Conservation (phyloP, 1,140 invertebrate genomes). For the Trinorchestia longiramus region DNA sequence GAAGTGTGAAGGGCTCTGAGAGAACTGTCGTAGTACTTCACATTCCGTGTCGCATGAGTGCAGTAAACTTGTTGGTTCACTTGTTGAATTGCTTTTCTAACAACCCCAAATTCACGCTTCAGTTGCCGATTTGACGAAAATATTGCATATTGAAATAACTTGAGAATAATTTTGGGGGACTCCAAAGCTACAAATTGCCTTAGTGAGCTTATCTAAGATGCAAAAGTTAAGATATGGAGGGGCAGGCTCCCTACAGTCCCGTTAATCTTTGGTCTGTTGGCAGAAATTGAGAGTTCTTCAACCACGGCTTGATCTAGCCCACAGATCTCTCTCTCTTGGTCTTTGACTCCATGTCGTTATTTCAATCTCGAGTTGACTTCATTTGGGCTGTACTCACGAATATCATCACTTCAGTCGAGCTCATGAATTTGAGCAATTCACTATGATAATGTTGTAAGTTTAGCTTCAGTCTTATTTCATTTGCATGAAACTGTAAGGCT, state of each 20-base stretch:
- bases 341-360: background rate
- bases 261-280: background rate
- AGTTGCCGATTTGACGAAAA: background rate
- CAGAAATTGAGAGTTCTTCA: background rate
- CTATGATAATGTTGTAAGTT: background rate
- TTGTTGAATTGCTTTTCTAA: background rate
- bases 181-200: background rate
- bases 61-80: too few species aligned
- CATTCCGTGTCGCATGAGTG: too few species aligned
- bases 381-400: background rate
- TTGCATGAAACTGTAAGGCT: background rate
- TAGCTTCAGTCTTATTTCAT: background rate
- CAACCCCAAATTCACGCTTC: background rate
- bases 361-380: background rate
- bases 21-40: background rate
- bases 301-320: background rate
- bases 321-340: background rate
- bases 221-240: background rate
- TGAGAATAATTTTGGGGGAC: background rate
- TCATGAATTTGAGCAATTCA: background rate
- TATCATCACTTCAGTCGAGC: background rate
- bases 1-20: background rate
- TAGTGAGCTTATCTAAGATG: background rate
- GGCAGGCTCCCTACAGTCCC: background rate
- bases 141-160: background rate